Evolutionary conservation across 1,140 invertebrate species (phyloP).

Genomic region (Lysiphlebus fabarum): DNA sequence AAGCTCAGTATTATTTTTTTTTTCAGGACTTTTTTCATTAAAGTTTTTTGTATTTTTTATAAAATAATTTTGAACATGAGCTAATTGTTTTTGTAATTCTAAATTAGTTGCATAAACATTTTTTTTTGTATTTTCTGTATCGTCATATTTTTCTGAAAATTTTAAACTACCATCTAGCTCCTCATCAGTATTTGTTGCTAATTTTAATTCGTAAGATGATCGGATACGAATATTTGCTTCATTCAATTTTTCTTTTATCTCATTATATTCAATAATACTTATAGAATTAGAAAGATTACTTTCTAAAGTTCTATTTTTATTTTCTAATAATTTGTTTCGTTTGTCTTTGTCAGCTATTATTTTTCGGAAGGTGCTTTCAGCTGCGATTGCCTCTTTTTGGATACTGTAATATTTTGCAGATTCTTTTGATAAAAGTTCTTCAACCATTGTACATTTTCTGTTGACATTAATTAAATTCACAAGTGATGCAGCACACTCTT

Average conservation of each 20-base stretch:
- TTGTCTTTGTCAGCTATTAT: constrained; percentile 39
- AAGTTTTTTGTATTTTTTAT: constrained; percentile 37
- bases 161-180: no score
- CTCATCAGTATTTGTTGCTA: constrained; percentile 22
- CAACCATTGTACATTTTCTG: constrained; percentile 38
- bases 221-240: constrained; percentile 44
- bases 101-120: constrained; percentile 42
- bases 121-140: constrained; percentile 46
- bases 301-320: constrained; percentile 35
- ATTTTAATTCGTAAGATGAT: constrained; percentile 35
- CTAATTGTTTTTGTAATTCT: constrained; percentile 46
- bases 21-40: constrained; percentile 28
- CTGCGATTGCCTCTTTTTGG: constrained; percentile 38
- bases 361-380: constrained; percentile 36
- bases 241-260: constrained; percentile 44
- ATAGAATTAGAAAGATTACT: constrained; percentile 42
- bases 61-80: constrained; percentile 45
- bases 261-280: constrained; percentile 34
- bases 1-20: constrained; percentile 26
- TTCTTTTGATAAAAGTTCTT: constrained; percentile 41
- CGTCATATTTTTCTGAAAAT: constrained; percentile 6
- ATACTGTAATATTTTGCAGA: constrained; percentile 38
- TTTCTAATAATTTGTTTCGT: constrained; percentile 37
- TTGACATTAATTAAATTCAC: constrained; percentile 32
- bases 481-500: constrained; percentile 30